phyloP scores from a whole-genome alignment of 2,113 vertebrate genomes.

The Oophaga pumilio region DNA sequence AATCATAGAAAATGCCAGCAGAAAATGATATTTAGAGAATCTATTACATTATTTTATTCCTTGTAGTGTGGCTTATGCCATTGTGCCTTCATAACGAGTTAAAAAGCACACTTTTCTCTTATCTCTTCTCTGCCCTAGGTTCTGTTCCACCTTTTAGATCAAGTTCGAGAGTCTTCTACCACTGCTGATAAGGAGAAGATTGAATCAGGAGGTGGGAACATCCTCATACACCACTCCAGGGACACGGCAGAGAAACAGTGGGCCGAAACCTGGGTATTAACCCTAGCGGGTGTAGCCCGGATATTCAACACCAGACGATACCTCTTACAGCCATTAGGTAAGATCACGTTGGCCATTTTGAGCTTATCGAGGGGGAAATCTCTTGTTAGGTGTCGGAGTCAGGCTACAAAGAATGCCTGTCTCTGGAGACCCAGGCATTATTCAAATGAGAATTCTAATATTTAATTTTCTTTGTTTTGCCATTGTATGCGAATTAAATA shows the following conservation, averaged over 20 bases:
- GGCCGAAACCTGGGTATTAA: slow-evolving; percentile 98
- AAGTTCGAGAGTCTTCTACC: slow-evolving; percentile 92
- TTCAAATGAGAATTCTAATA: no score
- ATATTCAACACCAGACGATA: slow-evolving; percentile 98
- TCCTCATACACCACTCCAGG: slow-evolving; percentile 97
- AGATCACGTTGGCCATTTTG: slow-evolving; percentile 15
- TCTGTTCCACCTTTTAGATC: slow-evolving; percentile 90
- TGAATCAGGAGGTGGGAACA: slow-evolving; percentile 96
- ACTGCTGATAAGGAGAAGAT: slow-evolving; percentile 99
- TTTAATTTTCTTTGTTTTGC: no score
- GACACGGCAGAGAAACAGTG: slow-evolving; percentile 99
- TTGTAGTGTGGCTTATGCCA: no score
- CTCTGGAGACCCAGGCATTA: no score
- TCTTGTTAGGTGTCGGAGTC: no score
- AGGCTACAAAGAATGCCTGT: no score
- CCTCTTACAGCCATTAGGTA: slow-evolving; percentile 91
- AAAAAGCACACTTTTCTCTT: background rate
- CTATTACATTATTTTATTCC: background rate
- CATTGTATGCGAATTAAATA: no score
- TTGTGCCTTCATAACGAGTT: background rate
- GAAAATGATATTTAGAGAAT: no score
- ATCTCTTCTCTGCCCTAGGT: slow-evolving; percentile 75
- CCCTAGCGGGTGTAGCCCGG: slow-evolving; percentile 92
- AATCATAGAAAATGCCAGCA: no score
- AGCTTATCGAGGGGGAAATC: no score